Evolutionary conservation across 2,113 vertebrate species (phyloP).

Genomic region (Tylochromis polylepis): DNA sequence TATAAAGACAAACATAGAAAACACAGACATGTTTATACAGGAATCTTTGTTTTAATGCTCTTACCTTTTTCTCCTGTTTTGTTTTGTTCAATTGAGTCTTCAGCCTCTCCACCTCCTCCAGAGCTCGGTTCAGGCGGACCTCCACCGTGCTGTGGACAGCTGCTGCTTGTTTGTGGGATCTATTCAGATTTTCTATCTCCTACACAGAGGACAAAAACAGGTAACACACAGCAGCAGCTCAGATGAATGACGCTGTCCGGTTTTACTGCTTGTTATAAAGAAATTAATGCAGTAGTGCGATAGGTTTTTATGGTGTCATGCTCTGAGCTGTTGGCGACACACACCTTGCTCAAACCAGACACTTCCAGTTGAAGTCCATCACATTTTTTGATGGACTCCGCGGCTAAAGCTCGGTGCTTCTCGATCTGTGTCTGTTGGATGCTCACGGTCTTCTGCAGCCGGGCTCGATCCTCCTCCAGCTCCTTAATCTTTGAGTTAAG

Average conservation of each 20-base stretch:
- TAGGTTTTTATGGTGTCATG: neutral
- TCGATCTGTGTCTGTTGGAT: conserved; percentile 82
- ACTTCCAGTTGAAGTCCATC: conserved; percentile 82
- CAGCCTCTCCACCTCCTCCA: conserved; percentile 84
- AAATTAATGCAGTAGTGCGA: neutral
- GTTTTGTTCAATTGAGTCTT: conserved; percentile 82
- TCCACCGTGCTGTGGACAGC: conserved; percentile 76
- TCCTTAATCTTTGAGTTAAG: conserved; percentile 79
- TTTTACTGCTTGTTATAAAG: neutral
- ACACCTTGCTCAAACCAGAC: conserved; percentile 79
- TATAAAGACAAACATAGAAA: neutral
- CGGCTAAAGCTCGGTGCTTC: conserved; percentile 81
- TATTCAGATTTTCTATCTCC: conserved; percentile 83
- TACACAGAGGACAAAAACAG: conserved; percentile 36
- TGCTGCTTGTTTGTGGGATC: conserved; percentile 80
- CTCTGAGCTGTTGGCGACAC: neutral
- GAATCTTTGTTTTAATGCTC: neutral
- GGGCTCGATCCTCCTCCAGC: conserved; percentile 76
- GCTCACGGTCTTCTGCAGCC: conserved; percentile 76
- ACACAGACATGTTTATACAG: neutral
- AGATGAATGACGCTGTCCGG: neutral
- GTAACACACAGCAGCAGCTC: neutral
- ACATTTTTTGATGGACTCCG: conserved; percentile 78
- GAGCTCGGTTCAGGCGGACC: conserved; percentile 86
- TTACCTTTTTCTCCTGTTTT: conserved; percentile 85